A percentile compares a stretch with the other conserved stretches of the same genome.
Conservation (phyloP, 2,888 invertebrate species). For the Cetonia aurata region DNA sequence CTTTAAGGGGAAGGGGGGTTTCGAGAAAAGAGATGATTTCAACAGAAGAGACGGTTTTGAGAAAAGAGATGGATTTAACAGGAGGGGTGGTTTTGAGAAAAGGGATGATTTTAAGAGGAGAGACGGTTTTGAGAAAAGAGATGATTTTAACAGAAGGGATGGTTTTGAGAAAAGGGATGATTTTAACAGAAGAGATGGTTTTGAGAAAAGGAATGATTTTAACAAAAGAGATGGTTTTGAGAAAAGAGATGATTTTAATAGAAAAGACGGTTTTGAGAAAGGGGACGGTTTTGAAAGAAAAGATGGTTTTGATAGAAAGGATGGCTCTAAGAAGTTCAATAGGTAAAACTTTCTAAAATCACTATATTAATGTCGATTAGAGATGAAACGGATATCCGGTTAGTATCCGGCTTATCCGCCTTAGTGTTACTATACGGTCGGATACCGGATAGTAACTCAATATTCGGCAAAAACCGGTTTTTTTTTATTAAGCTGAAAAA, state of each 20-base stretch:
- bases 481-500: too few species aligned
- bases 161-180: conserved; percentile 1
- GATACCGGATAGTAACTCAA: too few species aligned
- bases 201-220: neutral
- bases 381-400: too few species aligned
- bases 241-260: neutral
- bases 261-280: conserved; percentile 4
- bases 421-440: too few species aligned
- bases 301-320: conserved; percentile 8
- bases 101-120: conserved; percentile 24
- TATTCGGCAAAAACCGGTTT: too few species aligned
- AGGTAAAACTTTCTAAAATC: neutral
- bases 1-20: neutral
- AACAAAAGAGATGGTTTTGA: neutral
- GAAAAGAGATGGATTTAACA: conserved; percentile 26
- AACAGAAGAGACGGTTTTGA: neutral
- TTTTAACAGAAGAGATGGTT: conserved; percentile 10
- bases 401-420: too few species aligned
- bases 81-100: conserved; percentile 3
- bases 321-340: conserved; percentile 28
- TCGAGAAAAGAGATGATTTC: neutral
- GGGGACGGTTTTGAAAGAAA: conserved; percentile 24
- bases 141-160: neutral
- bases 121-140: neutral
- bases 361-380: too few species aligned